These are phyloP conservation scores for Notoglanidium macrostoma DNA, from an alignment of 2,797 vertebrate genomes.

Conservation along the genomic window DNA sequence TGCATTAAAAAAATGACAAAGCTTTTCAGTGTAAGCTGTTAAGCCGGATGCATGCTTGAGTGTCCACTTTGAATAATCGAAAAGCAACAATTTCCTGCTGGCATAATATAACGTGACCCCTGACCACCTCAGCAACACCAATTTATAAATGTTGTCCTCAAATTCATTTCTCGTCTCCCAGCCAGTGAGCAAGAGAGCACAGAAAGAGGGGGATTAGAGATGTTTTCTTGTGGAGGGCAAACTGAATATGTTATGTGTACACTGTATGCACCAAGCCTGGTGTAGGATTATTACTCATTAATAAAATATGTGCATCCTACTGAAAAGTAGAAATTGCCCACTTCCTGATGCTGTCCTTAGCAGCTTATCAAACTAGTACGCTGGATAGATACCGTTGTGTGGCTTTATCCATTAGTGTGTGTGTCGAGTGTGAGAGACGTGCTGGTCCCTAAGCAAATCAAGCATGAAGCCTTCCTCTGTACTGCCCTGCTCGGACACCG, in stretches of 20 bases:
- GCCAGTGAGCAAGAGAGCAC: constrained; percentile 5
- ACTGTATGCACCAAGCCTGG: constrained; percentile 20
- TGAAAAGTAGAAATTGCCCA: constrained; percentile 1
- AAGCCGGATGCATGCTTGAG: constrained; percentile 31
- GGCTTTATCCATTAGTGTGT: background rate
- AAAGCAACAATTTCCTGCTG: constrained; percentile 38
- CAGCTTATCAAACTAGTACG: background rate
- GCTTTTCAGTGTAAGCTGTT: constrained; percentile 43
- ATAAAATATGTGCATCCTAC: constrained; percentile 20
- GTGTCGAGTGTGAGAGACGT: constrained; percentile 21
- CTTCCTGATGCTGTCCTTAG: background rate
- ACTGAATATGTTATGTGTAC: constrained; percentile 23
- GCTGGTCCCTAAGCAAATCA: constrained; percentile 70
- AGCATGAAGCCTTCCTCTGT: constrained; percentile 74
- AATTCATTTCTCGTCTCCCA: constrained; percentile 22
- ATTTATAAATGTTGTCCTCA: constrained; percentile 34
- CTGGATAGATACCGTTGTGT: background rate
- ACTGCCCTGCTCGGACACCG: constrained; percentile 72
- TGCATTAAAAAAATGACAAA: constrained; percentile 8
- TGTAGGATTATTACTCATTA: constrained; percentile 39
- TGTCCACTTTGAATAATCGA: constrained; percentile 42
- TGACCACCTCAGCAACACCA: constrained; percentile 26
- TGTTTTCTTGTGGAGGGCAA: constrained; percentile 31
- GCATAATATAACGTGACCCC: constrained; percentile 27
- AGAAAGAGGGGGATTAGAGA: constrained; percentile 41